phyloP scores from a whole-genome alignment of 2,888 invertebrate genomes.

The Gryllus longicercus region DNA sequence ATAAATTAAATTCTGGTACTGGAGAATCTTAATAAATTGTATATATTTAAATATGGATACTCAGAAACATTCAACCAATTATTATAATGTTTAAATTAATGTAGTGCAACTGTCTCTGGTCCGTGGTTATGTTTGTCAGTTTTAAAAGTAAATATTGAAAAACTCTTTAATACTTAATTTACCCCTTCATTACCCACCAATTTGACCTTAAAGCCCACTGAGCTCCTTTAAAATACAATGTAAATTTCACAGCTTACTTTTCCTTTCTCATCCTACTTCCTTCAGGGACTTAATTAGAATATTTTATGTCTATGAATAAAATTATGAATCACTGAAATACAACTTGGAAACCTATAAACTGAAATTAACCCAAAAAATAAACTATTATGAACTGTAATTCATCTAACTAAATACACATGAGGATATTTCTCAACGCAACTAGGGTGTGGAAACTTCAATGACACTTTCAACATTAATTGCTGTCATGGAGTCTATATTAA shows the following conservation, averaged over 20 bases:
- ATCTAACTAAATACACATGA: too few species aligned
- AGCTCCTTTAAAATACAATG: too few species aligned
- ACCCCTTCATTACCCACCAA: not conserved
- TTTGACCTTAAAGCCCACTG: too few species aligned
- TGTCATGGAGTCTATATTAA: too few species aligned
- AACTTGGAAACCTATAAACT: too few species aligned
- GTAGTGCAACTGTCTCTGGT: conserved; percentile 18
- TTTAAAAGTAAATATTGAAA: conserved; percentile 27
- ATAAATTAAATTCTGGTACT: conserved; percentile 27
- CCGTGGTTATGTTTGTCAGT: conserved; percentile 26
- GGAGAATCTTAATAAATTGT: conserved; percentile 28
- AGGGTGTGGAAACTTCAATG: conserved; percentile 4
- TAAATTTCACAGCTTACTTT: too few species aligned
- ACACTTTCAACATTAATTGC: not conserved
- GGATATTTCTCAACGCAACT: not conserved
- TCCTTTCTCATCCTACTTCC: too few species aligned
- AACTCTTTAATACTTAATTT: conserved; percentile 23
- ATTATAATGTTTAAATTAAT: conserved; percentile 24
- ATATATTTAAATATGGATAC: conserved; percentile 26
- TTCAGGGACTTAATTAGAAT: too few species aligned
- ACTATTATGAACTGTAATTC: too few species aligned
- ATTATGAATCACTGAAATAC: too few species aligned
- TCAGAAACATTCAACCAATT: not conserved
- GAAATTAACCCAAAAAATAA: too few species aligned
- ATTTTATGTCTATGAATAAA: too few species aligned